Percentiles rank a stretch among this genome's conserved stretches.
Conservation (phyloP, 2,797 vertebrate genomes). For the Caiman crocodilus region DNA sequence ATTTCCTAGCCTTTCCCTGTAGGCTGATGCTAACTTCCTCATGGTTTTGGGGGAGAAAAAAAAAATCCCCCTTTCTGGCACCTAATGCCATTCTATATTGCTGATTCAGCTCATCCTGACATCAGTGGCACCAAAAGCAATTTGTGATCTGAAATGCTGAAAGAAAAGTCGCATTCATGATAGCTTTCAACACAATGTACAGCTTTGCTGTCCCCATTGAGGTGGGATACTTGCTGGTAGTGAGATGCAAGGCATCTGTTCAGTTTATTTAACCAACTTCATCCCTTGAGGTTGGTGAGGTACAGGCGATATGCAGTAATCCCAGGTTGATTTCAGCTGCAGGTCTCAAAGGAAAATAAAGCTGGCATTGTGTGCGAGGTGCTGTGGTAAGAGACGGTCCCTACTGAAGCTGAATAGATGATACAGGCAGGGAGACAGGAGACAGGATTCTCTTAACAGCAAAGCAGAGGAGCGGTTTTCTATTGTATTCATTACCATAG, state of each 20-base stretch:
- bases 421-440: background rate
- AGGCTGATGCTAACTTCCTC: background rate
- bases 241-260: background rate
- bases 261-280: background rate
- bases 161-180: background rate
- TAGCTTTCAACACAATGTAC: background rate
- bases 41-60: background rate
- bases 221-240: background rate
- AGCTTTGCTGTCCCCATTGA: background rate
- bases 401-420: background rate
- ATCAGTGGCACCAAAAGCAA: background rate
- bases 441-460: background rate
- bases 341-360: background rate
- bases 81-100: background rate
- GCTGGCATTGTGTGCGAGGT: background rate
- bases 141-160: background rate
- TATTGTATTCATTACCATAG: background rate
- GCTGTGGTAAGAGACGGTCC: background rate
- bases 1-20: background rate
- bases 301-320: conserved; percentile 11
- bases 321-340: background rate
- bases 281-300: background rate
- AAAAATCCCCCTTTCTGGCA: background rate
- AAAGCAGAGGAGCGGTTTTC: background rate
- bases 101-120: background rate